Percentiles rank a stretch among this genome's conserved stretches.
Evolutionary conservation across 2,113 vertebrate species (phyloP).

Genomic region (Dryoscopus gambensis): DNA sequence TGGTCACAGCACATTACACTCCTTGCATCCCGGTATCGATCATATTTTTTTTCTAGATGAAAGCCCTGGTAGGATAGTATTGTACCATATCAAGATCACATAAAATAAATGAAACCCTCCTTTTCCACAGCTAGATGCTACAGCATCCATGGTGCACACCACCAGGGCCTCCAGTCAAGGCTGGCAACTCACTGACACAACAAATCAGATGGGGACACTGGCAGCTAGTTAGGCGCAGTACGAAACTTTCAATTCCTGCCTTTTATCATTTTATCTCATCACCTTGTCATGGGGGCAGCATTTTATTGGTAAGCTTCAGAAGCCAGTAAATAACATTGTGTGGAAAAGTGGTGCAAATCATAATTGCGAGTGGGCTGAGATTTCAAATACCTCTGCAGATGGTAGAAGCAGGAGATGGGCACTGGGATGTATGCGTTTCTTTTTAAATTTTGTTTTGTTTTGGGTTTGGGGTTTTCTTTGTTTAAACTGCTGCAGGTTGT

Average conservation of each 20-base stretch:
- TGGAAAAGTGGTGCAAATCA: neutral
- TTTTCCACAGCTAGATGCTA: neutral
- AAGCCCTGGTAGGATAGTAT: neutral
- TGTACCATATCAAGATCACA: neutral
- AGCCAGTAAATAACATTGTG: fast-evolving
- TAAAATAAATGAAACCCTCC: neutral
- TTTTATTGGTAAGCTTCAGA: neutral
- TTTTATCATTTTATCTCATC: neutral
- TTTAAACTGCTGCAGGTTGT: conserved; percentile 30
- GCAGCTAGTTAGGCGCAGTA: neutral
- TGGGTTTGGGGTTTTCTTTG: neutral
- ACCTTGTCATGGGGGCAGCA: neutral
- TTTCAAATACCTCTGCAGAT: neutral
- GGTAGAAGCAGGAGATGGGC: neutral
- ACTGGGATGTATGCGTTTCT: neutral
- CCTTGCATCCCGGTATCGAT: neutral
- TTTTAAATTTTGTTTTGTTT: neutral
- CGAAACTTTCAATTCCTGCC: neutral
- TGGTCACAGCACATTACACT: neutral
- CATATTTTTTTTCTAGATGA: neutral
- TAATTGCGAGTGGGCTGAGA: neutral
- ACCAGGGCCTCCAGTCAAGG: neutral
- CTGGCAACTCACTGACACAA: neutral
- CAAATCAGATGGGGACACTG: neutral
- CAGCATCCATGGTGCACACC: neutral